Percentiles rank a stretch among this genome's conserved stretches.
These are phyloP conservation scores for Bruchidius siliquastri DNA, from an alignment of 2,888 invertebrate species.

Conservation along the genomic window DNA sequence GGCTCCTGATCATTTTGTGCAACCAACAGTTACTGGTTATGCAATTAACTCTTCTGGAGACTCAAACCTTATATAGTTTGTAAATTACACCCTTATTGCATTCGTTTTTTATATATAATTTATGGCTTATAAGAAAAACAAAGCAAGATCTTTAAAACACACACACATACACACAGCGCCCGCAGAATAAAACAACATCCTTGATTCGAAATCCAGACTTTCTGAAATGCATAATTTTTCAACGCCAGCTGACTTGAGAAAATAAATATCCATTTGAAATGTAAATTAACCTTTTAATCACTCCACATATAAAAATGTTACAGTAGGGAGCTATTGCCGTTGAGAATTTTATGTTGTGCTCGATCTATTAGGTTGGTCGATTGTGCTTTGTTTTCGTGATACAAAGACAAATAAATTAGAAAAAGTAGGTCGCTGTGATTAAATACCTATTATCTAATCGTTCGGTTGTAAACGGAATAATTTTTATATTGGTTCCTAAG, in stretches of 20 bases:
- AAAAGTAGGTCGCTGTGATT: neutral
- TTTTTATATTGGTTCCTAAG: neutral
- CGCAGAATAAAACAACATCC: neutral
- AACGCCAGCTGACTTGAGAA: neutral
- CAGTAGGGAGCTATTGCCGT: neutral
- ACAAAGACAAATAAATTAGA: neutral
- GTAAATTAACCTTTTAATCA: neutral
- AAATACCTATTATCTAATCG: neutral
- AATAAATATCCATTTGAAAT: neutral
- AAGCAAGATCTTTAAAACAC: neutral
- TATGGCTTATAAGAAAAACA: neutral
- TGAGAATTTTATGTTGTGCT: neutral
- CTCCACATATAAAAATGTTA: neutral
- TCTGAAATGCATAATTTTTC: neutral
- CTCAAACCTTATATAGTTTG: no score
- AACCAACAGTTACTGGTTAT: no score
- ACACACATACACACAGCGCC: neutral
- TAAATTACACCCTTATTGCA: no score
- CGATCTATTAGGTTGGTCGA: neutral
- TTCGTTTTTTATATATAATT: no score
- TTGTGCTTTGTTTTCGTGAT: neutral
- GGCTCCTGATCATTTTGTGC: no score
- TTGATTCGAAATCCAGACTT: neutral
- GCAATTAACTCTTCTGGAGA: no score
- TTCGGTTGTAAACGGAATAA: neutral